Evolutionary conservation across 2,888 invertebrate genomes (phyloP).

Genomic region (Metellina segmentata): DNA sequence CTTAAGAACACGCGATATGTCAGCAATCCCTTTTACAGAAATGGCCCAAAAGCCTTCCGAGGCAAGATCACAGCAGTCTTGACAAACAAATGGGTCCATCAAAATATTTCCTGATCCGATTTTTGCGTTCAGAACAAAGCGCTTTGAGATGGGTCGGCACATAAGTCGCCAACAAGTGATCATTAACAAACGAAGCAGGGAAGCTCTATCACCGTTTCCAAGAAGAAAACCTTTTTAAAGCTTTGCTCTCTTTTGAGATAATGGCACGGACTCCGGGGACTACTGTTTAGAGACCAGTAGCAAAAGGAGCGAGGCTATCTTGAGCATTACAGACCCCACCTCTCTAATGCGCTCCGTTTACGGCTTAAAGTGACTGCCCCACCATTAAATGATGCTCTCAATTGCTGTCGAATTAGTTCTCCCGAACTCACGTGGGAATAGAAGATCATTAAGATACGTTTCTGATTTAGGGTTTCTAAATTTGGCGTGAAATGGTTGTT

Average conservation of each 20-base stretch:
- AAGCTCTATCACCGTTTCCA: background rate
- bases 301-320: conserved; percentile 70
- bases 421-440: conserved; percentile 63
- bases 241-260: conserved; percentile 56
- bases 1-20: no score
- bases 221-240: conserved; percentile 58
- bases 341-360: conserved; percentile 67
- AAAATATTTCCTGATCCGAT: background rate
- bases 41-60: no score
- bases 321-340: conserved; percentile 51
- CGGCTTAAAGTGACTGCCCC: conserved; percentile 68
- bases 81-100: no score
- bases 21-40: no score
- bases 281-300: conserved; percentile 53
- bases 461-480: conserved; percentile 57
- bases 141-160: background rate
- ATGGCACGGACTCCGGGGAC: conserved; percentile 45
- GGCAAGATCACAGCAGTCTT: no score
- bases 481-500: conserved; percentile 49
- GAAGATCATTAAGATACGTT: conserved; percentile 66
- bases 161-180: conserved; percentile 47
- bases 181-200: conserved; percentile 46
- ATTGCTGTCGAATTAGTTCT: conserved; percentile 72
- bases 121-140: background rate
- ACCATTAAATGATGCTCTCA: conserved; percentile 66